phyloP scores from a whole-genome alignment of 2,888 invertebrate species.

The Himalopsyche kuldschensis region DNA sequence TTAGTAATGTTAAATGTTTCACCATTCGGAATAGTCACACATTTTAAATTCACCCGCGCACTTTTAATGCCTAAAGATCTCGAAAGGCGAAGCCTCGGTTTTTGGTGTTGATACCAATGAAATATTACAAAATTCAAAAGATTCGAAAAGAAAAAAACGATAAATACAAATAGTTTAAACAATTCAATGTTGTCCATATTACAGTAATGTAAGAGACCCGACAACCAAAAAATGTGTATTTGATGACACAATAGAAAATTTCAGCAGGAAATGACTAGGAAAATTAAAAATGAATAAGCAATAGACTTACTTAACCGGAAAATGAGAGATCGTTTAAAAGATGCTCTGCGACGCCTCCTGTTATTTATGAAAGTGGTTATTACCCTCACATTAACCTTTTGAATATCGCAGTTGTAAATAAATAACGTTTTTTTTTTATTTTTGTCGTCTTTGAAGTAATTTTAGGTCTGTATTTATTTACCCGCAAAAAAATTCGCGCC shows the following conservation, averaged over 20 bases:
- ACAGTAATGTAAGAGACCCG: background rate
- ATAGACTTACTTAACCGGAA: background rate
- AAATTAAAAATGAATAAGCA: constrained; percentile 21
- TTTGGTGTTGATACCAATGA: too few relatives aligned
- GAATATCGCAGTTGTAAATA: background rate
- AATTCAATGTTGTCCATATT: too few relatives aligned
- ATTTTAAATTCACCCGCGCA: too few relatives aligned
- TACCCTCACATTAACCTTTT: background rate
- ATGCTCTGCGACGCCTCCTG: background rate
- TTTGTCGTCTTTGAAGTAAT: background rate
- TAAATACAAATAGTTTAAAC: too few relatives aligned
- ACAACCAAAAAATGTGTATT: constrained; percentile 3
- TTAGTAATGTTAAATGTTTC: too few relatives aligned
- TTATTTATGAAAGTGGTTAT: background rate
- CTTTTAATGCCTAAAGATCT: too few relatives aligned
- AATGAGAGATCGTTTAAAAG: background rate
- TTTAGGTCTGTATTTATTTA: background rate
- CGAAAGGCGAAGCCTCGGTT: too few relatives aligned
- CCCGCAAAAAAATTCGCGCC: too few relatives aligned
- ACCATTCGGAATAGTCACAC: too few relatives aligned
- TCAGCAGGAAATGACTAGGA: constrained; percentile 7
- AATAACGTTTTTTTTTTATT: background rate
- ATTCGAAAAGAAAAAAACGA: too few relatives aligned
- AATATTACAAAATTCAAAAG: too few relatives aligned
- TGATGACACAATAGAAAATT: background rate